Percentiles rank a stretch among this genome's conserved stretches.
Conservation (phyloP, 2,113 vertebrate species). For the Ariopsis seemanni region DNA sequence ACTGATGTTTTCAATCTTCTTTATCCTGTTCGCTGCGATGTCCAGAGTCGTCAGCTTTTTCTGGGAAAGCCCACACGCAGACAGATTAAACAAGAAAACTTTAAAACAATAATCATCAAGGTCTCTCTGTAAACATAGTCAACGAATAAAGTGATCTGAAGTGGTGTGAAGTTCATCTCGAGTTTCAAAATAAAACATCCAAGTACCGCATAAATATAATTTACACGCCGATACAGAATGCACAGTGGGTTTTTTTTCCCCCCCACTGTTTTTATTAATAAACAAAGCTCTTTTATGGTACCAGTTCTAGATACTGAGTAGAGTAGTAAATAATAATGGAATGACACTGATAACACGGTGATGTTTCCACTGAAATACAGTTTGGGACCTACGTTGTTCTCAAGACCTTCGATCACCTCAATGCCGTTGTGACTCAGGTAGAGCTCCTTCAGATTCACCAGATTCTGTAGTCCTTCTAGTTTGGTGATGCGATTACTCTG, state of each 20-base stretch:
- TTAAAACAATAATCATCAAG: neutral
- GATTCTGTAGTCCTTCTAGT: slow-evolving; percentile 90
- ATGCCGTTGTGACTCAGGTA: slow-evolving; percentile 98
- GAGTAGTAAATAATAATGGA: neutral
- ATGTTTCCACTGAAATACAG: neutral
- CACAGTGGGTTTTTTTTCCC: neutral
- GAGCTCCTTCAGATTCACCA: slow-evolving; percentile 88
- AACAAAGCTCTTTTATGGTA: neutral
- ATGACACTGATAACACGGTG: neutral
- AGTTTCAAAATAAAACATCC: neutral
- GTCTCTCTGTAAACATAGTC: neutral
- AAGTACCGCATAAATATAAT: neutral
- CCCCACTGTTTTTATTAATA: neutral
- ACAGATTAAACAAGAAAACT: neutral
- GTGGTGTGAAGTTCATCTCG: neutral
- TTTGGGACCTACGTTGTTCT: slow-evolving; percentile 88
- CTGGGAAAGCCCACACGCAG: slow-evolving; percentile 65
- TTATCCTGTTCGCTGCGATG: slow-evolving; percentile 92
- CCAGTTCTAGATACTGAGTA: neutral
- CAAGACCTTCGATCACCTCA: slow-evolving; percentile 94
- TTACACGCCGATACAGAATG: neutral
- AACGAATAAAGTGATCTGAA: neutral
- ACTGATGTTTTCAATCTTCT: slow-evolving; percentile 93
- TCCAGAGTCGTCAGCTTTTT: slow-evolving; percentile 97
- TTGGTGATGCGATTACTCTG: slow-evolving; percentile 98